Conservation (phyloP, 2,888 invertebrate species). For the Anoncus sp. region DNA sequence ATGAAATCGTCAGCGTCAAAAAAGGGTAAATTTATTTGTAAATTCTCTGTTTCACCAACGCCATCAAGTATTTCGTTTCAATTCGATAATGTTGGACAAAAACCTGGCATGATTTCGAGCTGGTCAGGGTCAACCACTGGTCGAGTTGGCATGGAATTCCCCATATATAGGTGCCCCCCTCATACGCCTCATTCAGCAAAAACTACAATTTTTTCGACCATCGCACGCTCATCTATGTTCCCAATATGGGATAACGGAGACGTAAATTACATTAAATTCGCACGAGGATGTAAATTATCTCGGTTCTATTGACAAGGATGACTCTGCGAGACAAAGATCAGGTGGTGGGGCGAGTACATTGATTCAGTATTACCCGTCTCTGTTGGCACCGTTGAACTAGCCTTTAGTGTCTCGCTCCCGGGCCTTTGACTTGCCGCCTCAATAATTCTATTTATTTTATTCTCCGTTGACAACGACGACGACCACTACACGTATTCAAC, state of each 20-base stretch:
- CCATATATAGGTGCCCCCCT: not conserved
- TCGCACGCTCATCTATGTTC: conserved; percentile 25
- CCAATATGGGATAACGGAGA: conserved; percentile 40
- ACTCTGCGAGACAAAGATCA: conserved; percentile 36
- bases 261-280: conserved; percentile 76
- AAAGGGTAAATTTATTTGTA: too few species aligned
- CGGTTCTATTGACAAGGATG: conserved; percentile 73
- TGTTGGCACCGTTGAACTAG: conserved; percentile 81
- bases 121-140: too few species aligned
- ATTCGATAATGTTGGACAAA: too few species aligned
- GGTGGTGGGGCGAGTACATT: conserved; percentile 66
- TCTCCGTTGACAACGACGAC: conserved; percentile 37
- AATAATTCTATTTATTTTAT: conserved; percentile 51
- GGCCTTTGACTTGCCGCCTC: conserved; percentile 79
- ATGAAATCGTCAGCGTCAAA: too few species aligned
- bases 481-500: conserved; percentile 60
- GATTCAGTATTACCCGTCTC: conserved; percentile 79
- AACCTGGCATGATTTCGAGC: too few species aligned
- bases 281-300: conserved; percentile 76
- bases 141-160: too few species aligned
- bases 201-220: not conserved
- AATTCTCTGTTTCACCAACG: too few species aligned
- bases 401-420: conserved; percentile 78
- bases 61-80: too few species aligned
- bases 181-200: not conserved